Evolutionary conservation across 2,888 invertebrate genomes (phyloP).

Genomic region (Mechanitis messenoides): DNA sequence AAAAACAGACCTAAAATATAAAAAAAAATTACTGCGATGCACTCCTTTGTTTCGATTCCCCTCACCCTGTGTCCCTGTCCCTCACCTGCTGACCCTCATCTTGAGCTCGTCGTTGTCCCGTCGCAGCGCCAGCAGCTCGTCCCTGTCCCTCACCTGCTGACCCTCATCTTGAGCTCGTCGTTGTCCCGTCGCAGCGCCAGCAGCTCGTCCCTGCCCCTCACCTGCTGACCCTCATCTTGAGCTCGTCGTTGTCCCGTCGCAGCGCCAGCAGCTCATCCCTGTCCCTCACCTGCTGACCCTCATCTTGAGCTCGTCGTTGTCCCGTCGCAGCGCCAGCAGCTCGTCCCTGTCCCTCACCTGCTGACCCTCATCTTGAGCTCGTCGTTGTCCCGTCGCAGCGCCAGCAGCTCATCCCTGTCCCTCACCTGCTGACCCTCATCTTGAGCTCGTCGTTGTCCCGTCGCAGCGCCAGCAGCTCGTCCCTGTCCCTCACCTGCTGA

Average conservation of each 20-base stretch:
- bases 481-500: conserved; percentile 33
- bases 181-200: conserved; percentile 47
- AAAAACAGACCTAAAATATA: too few relatives aligned
- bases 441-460: conserved; percentile 52
- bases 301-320: too few relatives aligned
- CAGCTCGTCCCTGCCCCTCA: conserved; percentile 42
- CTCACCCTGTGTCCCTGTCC: too few relatives aligned
- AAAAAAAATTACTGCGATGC: too few relatives aligned
- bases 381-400: conserved; percentile 51
- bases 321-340: conserved; percentile 50
- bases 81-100: too few relatives aligned
- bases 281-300: conserved; percentile 27
- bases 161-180: conserved; percentile 48
- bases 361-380: conserved; percentile 46
- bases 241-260: conserved; percentile 49
- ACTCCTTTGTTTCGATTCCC: too few relatives aligned
- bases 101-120: too few relatives aligned
- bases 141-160: conserved; percentile 39
- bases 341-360: conserved; percentile 43
- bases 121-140: too few relatives aligned
- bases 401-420: conserved; percentile 40
- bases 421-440: conserved; percentile 45
- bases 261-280: conserved; percentile 44
- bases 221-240: conserved; percentile 49
- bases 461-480: conserved; percentile 45